These are phyloP conservation scores for Pemphigus obesinymphae DNA, from an alignment of 1,140 invertebrate species.

Conservation along the genomic window DNA sequence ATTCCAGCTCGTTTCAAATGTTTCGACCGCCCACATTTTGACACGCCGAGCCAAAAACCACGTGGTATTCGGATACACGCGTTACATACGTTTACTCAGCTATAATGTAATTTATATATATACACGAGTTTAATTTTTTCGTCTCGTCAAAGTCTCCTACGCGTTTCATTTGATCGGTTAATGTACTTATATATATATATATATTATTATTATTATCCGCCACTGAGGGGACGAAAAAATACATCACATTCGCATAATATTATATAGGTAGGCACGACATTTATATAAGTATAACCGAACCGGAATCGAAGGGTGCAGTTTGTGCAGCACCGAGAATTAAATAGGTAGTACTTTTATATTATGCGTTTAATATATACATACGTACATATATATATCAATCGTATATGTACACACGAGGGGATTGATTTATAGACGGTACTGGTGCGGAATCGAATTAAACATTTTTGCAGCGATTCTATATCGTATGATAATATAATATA, in stretches of 20 bases:
- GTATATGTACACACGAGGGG: background rate
- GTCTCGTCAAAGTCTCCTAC: background rate
- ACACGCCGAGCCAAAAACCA: slow-evolving; percentile 1
- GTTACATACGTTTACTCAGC: background rate
- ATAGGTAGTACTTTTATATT: background rate
- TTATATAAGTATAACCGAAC: background rate
- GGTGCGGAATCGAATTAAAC: background rate
- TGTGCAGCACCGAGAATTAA: background rate
- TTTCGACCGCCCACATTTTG: slow-evolving; percentile 21
- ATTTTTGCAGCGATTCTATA: background rate
- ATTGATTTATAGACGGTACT: background rate
- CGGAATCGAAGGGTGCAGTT: background rate
- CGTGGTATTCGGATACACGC: background rate
- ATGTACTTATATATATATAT: too few species aligned
- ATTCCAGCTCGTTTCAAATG: background rate
- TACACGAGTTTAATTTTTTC: background rate
- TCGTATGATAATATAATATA: too few species aligned
- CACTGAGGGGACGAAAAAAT: too few species aligned
- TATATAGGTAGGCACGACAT: background rate
- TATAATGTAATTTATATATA: too few species aligned
- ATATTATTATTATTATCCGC: too few species aligned
- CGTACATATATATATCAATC: too few species aligned
- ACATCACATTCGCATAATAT: too few species aligned
- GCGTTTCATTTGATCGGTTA: background rate
- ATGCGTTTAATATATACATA: background rate